A percentile compares a stretch with the other conserved stretches of the same genome.
These are phyloP conservation scores for Ceratina australensis DNA, from an alignment of 1,140 invertebrate genomes.

Conservation along the genomic window DNA sequence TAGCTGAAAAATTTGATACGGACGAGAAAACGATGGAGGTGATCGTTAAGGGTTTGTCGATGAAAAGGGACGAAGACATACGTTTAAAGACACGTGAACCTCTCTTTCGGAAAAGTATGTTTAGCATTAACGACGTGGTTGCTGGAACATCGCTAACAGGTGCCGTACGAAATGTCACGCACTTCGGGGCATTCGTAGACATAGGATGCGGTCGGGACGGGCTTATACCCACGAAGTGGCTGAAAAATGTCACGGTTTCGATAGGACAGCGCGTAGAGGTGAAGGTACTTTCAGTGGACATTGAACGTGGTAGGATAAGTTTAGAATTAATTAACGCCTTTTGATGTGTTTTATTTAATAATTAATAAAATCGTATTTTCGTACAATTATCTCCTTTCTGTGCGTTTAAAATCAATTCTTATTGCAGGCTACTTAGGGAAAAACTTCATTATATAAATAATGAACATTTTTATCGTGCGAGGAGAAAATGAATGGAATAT, in stretches of 20 bases:
- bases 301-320: conserved; percentile 78
- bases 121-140: conserved; percentile 82
- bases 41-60: conserved; percentile 84
- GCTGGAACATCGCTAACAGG: conserved; percentile 82
- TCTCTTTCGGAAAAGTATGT: conserved; percentile 84
- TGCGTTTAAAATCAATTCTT: too few species aligned
- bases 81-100: conserved; percentile 83
- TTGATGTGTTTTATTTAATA: conserved; percentile 12
- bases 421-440: too few species aligned
- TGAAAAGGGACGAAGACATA: conserved; percentile 85
- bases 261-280: conserved; percentile 87
- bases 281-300: conserved; percentile 81
- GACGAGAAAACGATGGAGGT: conserved; percentile 82
- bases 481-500: too few species aligned
- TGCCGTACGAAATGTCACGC: conserved; percentile 89
- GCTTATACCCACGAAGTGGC: conserved; percentile 85
- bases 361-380: conserved; percentile 9
- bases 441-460: too few species aligned
- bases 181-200: conserved; percentile 95
- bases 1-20: conserved; percentile 78
- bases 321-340: conserved; percentile 72
- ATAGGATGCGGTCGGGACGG: conserved; percentile 89
- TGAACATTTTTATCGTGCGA: too few species aligned
- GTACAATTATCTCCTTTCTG: neutral
- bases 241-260: conserved; percentile 81